Conservation (phyloP, 2,113 vertebrate genomes). For the Oostethus manadensis region DNA sequence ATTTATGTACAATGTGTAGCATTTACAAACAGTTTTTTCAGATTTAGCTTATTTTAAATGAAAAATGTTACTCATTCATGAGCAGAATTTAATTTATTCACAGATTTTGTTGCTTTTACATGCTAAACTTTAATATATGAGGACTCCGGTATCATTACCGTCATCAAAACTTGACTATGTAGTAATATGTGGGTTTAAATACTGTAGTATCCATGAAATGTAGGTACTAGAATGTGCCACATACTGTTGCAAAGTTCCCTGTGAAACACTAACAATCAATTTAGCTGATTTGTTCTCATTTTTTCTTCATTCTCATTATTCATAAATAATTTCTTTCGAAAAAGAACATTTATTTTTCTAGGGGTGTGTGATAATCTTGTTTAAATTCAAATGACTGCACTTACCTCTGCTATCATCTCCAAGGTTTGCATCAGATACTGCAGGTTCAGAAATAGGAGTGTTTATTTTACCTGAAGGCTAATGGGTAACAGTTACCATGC, state of each 20-base stretch:
- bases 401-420: constrained; percentile 29
- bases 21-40: too few relatives aligned
- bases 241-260: neutral
- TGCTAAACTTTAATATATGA: neutral
- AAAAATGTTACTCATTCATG: too few relatives aligned
- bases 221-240: too few relatives aligned
- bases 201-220: too few relatives aligned
- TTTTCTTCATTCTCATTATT: neutral
- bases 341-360: neutral
- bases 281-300: neutral
- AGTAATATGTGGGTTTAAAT: too few relatives aligned
- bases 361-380: neutral
- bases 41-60: too few relatives aligned
- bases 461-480: neutral
- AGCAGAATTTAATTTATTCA: neutral
- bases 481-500: neutral
- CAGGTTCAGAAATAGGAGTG: constrained; percentile 19
- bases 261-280: neutral
- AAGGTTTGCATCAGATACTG: constrained; percentile 9
- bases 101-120: neutral
- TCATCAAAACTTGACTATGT: too few relatives aligned
- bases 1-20: too few relatives aligned
- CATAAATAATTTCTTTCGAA: too few relatives aligned
- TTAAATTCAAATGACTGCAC: neutral
- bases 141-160: too few relatives aligned